Conservation (phyloP, 2,888 invertebrate genomes). For the Biston betularia region DNA sequence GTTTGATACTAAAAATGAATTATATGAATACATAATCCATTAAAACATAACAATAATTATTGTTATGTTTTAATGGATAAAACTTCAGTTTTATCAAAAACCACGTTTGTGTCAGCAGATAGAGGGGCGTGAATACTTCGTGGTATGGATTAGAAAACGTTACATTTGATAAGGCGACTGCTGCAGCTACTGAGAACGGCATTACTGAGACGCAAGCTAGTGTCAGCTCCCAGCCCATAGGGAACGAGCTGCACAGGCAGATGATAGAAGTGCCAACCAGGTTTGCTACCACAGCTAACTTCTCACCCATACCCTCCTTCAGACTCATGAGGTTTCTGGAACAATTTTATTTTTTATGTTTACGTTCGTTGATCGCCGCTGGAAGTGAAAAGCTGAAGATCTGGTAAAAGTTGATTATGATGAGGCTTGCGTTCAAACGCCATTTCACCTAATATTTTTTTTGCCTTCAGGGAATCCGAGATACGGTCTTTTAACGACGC, state of each 20-base stretch:
- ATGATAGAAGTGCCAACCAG: constrained; percentile 90
- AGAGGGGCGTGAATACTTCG: not conserved
- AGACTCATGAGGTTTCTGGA: constrained; percentile 91
- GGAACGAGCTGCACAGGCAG: constrained; percentile 90
- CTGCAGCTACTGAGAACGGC: constrained; percentile 91
- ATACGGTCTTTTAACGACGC: too few species aligned
- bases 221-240: constrained; percentile 94
- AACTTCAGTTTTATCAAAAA: too few species aligned
- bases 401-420: too few species aligned
- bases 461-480: too few species aligned
- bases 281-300: constrained; percentile 91
- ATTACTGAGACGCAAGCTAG: constrained; percentile 92
- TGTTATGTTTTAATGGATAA: too few species aligned
- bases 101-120: too few species aligned
- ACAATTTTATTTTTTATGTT: not conserved
- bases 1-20: constrained; percentile 82
- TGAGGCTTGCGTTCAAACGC: too few species aligned
- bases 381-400: too few species aligned
- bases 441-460: too few species aligned
- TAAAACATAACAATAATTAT: too few species aligned
- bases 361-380: too few species aligned
- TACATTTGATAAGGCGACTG: constrained; percentile 91
- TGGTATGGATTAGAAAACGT: constrained; percentile 28
- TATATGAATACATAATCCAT: not conserved
- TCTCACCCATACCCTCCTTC: constrained; percentile 94